phyloP scores from a whole-genome alignment of 2,113 vertebrate species.

The Pelmatolapia mariae region DNA sequence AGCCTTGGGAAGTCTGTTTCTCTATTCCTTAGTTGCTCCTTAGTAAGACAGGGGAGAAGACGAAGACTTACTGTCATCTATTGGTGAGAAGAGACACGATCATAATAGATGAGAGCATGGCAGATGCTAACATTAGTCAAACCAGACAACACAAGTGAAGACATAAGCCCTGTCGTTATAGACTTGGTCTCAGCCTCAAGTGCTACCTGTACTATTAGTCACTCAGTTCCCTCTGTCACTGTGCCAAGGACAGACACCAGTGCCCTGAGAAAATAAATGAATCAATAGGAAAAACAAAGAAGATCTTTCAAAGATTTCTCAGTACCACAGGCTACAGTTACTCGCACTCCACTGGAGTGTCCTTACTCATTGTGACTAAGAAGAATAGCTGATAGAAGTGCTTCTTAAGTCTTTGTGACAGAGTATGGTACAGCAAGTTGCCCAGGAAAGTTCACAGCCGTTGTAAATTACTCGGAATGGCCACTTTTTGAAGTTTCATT shows the following conservation, averaged over 20 bases:
- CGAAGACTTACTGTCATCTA: neutral
- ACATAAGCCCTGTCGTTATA: constrained; percentile 20
- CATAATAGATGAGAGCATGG: neutral
- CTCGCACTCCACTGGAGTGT: neutral
- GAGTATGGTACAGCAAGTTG: neutral
- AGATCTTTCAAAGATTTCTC: constrained; percentile 42
- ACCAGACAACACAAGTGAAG: constrained; percentile 9
- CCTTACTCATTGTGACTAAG: constrained; percentile 8
- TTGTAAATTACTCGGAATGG: neutral
- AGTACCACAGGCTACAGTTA: constrained; percentile 9
- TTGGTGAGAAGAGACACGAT: constrained; percentile 1
- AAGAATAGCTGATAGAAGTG: neutral
- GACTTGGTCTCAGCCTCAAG: constrained; percentile 32
- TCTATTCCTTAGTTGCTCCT: neutral
- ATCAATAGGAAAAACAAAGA: constrained; percentile 44
- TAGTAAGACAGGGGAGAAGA: neutral
- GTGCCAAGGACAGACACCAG: constrained; percentile 27
- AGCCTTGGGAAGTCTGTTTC: neutral
- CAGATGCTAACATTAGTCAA: constrained; percentile 35
- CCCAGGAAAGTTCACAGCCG: neutral
- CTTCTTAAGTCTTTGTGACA: neutral
- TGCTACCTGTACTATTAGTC: constrained; percentile 23
- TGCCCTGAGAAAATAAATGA: constrained; percentile 47
- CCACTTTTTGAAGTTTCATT: neutral
- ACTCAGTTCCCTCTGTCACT: constrained; percentile 18